Conservation (phyloP, 2,113 vertebrate species). For the Xiphias gladius region DNA sequence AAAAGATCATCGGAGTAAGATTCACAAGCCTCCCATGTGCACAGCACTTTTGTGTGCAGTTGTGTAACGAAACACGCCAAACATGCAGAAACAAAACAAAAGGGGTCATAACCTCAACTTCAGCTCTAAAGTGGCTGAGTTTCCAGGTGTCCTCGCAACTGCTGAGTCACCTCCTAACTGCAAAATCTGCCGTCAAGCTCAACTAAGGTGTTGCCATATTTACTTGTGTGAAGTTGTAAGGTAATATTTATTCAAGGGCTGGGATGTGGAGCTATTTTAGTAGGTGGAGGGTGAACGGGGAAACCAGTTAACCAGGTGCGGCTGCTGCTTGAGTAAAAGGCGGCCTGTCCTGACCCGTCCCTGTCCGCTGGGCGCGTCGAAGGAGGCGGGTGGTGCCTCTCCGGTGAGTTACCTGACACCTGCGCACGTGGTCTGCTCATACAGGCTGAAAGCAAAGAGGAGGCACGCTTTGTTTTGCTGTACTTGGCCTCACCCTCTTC, state of each 20-base stretch:
- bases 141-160: not conserved
- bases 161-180: not conserved
- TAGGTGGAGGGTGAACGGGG: not conserved
- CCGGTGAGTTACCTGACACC: constrained; percentile 53
- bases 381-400: constrained; percentile 11
- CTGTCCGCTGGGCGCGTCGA: constrained; percentile 40
- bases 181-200: not conserved
- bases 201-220: not conserved
- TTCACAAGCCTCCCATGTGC: not conserved
- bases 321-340: constrained; percentile 3
- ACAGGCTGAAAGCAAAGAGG: not conserved
- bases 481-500: not conserved
- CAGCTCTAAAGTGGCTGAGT: too few species aligned
- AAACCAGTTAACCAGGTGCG: constrained; percentile 47
- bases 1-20: not conserved
- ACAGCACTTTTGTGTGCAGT: not conserved
- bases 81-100: not conserved
- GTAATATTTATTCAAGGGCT: not conserved
- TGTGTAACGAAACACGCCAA: not conserved
- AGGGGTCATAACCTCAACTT: too few species aligned
- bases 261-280: constrained; percentile 17
- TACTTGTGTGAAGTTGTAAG: not conserved
- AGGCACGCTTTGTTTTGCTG: not conserved
- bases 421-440: constrained; percentile 13
- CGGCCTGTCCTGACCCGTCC: constrained; percentile 45